These are phyloP conservation scores for Laupala kohalensis DNA, from an alignment of 1,140 invertebrate genomes.

Conservation along the genomic window DNA sequence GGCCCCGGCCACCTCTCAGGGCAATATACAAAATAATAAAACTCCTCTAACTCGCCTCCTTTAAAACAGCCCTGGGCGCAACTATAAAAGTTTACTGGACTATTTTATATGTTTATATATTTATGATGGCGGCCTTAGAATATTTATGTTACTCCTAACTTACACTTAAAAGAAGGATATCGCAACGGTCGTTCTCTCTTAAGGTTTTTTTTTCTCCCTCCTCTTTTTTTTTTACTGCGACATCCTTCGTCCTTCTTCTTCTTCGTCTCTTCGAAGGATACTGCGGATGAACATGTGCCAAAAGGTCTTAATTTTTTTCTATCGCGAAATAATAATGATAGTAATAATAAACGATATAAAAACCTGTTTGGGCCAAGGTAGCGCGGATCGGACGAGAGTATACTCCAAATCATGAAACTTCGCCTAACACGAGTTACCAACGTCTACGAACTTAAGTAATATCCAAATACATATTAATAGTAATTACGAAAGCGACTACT, in stretches of 20 bases:
- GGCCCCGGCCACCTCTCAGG: not conserved
- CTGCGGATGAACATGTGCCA: not conserved
- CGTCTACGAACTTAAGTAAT: too few species aligned
- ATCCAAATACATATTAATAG: too few species aligned
- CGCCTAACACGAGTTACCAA: too few species aligned
- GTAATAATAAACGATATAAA: not conserved
- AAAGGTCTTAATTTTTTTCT: not conserved
- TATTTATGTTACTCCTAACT: not conserved
- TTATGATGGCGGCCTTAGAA: not conserved
- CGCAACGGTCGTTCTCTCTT: too few species aligned
- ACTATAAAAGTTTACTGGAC: not conserved
- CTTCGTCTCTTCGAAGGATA: too few species aligned
- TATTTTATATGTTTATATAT: not conserved
- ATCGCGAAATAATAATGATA: not conserved
- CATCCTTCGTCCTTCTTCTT: too few species aligned
- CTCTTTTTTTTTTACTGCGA: not conserved
- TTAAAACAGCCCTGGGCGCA: not conserved
- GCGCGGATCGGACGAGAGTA: too few species aligned
- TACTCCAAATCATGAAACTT: too few species aligned
- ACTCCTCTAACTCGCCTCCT: not conserved
- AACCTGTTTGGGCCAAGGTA: not conserved
- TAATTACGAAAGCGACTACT: too few species aligned
- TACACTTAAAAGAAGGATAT: not conserved
- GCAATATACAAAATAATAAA: not conserved
- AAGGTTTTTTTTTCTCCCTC: not conserved